Percentiles rank a stretch among this genome's conserved stretches.
These are phyloP conservation scores for Hydrophis major DNA, from an alignment of 2,797 vertebrate genomes.

Conservation along the genomic window DNA sequence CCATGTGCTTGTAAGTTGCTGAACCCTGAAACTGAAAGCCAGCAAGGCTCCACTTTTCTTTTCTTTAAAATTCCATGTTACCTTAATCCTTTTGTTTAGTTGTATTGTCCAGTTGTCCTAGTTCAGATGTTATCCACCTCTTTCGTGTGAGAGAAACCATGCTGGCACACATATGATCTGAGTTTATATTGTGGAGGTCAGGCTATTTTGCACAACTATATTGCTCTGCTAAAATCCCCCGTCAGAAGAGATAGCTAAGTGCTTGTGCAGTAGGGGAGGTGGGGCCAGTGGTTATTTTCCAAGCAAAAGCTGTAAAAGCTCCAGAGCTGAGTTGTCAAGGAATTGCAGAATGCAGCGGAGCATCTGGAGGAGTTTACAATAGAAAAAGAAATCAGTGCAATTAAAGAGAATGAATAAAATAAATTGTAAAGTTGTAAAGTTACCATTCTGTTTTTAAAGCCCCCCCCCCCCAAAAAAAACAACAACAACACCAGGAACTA, in stretches of 20 bases:
- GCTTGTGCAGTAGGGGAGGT: neutral
- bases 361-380: neutral
- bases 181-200: neutral
- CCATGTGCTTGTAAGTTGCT: neutral
- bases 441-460: neutral
- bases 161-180: neutral
- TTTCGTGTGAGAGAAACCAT: neutral
- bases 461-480: neutral
- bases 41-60: neutral
- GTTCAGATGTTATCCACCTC: too few relatives aligned
- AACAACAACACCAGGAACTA: neutral
- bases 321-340: neutral
- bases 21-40: neutral
- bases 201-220: neutral
- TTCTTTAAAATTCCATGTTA: too few relatives aligned
- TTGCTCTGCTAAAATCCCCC: neutral
- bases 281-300: neutral
- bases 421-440: neutral
- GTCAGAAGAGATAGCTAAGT: neutral
- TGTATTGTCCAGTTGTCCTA: too few relatives aligned
- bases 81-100: too few relatives aligned
- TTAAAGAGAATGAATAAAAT: neutral
- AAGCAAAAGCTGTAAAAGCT: neutral
- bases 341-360: neutral
- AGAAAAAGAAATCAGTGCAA: neutral